Evolutionary conservation across 2,113 vertebrate species (phyloP).

Genomic region (Plestiodon gilberti): DNA sequence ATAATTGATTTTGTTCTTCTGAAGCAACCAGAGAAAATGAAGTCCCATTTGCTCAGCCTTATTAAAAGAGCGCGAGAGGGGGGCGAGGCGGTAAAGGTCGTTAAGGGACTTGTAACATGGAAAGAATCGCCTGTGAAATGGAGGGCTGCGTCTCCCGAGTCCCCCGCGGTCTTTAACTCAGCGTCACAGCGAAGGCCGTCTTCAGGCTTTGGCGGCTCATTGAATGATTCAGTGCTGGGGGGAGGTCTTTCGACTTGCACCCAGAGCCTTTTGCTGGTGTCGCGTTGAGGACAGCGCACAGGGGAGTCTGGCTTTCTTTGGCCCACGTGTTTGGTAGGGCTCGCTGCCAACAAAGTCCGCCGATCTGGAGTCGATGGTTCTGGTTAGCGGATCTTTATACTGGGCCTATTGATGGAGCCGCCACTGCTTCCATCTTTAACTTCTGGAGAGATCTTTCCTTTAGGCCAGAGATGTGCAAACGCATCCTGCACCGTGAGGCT

Average conservation of each 20-base stretch:
- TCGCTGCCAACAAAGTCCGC: too few relatives aligned
- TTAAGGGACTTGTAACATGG: slow-evolving; percentile 79
- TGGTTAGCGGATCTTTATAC: not conserved
- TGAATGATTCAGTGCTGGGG: slow-evolving; percentile 77
- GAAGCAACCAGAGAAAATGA: slow-evolving; percentile 80
- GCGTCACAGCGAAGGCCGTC: slow-evolving; percentile 71
- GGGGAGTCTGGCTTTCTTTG: slow-evolving; percentile 27
- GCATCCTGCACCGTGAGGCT: too few relatives aligned
- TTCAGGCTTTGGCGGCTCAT: slow-evolving; percentile 61
- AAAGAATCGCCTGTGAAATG: slow-evolving; percentile 69
- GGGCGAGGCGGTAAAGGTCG: slow-evolving; percentile 73
- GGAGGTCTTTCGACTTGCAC: slow-evolving; percentile 57
- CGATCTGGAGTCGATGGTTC: not conserved
- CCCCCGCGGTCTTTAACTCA: slow-evolving; percentile 85
- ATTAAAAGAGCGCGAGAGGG: slow-evolving; percentile 79
- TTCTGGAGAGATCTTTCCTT: not conserved
- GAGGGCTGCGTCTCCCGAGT: slow-evolving; percentile 78
- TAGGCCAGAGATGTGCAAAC: too few relatives aligned
- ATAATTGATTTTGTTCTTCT: slow-evolving; percentile 80
- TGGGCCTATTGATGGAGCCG: too few relatives aligned
- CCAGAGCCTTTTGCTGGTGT: slow-evolving; percentile 52
- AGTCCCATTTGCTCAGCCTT: slow-evolving; percentile 85
- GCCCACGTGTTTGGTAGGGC: too few relatives aligned
- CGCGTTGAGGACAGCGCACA: slow-evolving; percentile 40
- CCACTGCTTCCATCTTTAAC: not conserved